Conservation (phyloP, 23 tunicate species). For the Trididemnum miniatum region DNA sequence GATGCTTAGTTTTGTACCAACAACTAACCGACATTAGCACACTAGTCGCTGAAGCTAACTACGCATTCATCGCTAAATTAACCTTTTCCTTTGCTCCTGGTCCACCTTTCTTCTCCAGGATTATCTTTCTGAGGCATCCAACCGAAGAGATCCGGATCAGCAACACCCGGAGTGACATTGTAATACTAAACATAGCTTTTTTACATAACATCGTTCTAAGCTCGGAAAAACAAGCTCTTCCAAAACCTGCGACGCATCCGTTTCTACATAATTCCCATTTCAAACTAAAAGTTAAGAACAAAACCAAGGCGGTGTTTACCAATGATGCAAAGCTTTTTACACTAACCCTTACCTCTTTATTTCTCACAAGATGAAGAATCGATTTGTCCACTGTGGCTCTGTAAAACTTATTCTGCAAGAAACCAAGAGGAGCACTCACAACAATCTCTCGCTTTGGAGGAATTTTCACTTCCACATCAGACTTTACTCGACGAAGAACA, state of each 20-base stretch:
- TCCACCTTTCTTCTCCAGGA: conserved; percentile 24
- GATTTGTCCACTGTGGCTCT: conserved; percentile 75
- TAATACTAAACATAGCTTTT: conserved; percentile 66
- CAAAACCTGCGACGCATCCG: no score
- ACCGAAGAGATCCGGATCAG: conserved; percentile 47
- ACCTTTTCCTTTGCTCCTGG: conserved; percentile 43
- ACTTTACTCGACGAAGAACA: conserved; percentile 71
- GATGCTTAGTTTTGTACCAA: no score
- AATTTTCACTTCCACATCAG: conserved; percentile 76
- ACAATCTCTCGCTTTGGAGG: conserved; percentile 85
- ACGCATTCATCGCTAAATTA: no score
- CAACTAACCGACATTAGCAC: no score
- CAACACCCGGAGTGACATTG: conserved; percentile 58
- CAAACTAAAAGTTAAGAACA: no score
- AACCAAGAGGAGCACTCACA: conserved; percentile 62
- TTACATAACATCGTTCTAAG: no score
- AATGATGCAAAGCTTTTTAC: no score
- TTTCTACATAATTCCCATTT: no score
- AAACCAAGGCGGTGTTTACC: no score
- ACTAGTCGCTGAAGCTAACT: no score
- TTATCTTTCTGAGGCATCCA: neutral
- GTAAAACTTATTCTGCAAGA: conserved; percentile 69
- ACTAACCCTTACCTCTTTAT: conserved; percentile 66
- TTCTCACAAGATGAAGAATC: conserved; percentile 45
- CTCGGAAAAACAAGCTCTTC: no score